Evolutionary conservation across 1,140 invertebrate species (phyloP), one percentile per base, ranked within the genome.

Genomic region (Ostrea edulis): DNA sequence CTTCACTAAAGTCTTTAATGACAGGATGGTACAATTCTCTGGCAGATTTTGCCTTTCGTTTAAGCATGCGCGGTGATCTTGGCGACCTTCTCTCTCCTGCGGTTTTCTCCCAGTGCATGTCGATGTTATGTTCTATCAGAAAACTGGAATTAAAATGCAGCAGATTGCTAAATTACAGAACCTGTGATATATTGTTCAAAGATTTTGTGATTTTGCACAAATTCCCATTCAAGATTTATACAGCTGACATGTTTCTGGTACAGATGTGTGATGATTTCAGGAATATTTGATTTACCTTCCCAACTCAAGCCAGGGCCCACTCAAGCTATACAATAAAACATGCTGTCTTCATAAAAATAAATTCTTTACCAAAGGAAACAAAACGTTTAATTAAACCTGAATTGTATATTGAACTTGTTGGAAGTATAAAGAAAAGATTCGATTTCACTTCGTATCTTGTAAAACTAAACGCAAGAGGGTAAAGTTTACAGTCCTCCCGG

Each of bases 21-120:
- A 83, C 87, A 44, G 87, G 87, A 20, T 62, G 65, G 52, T 88
- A 88, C 25, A 88, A 35, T 52, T 88, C 87, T 81, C 87, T 35
- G 9, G 87, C 82, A 17, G 87, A 88, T 35, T 88, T 88, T 8
- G 84, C 54, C 53, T 84, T 62, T 52, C 84, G 68, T 35, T 65
- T 58, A 14, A 65, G 71, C 55, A 82, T 58, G 3, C 65, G 14
- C n/a, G 87, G 84, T 22, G 87, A 88, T 17, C 68, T 77, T 17
- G 68, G 68, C 68, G 83, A 81, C 51, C 53, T 68, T 29, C 68
- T 77, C 14, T 83, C 82, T 51, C 54, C 87, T 51, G 62, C 68
- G n/a, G 55, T n/a, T 22, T 53, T 85, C 20, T 85, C 65, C 87
- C 87, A 88, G 53, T 81, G 29, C 84, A 88, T 88, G 35, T 51